Conservation (phyloP, 2,888 invertebrate species). For the Cetonia aurata region DNA sequence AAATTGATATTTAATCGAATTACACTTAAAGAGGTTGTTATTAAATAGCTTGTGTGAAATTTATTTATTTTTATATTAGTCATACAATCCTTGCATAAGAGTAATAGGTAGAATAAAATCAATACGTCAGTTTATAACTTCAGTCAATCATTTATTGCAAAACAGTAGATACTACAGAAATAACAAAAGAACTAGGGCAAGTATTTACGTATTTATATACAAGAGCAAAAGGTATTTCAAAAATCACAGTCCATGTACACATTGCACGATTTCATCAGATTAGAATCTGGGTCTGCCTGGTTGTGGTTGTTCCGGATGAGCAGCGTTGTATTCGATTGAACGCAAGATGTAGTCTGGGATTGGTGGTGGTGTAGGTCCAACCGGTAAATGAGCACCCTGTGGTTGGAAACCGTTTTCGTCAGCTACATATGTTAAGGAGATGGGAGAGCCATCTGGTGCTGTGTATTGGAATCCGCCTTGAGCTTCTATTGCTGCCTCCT, state of each 20-base stretch:
- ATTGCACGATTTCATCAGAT: not conserved
- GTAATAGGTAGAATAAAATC: not conserved
- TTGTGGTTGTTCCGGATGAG: conserved; percentile 66
- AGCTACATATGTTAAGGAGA: conserved; percentile 73
- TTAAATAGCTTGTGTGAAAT: too few relatives aligned
- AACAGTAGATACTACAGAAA: conserved; percentile 16
- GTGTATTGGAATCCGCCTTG: conserved; percentile 71
- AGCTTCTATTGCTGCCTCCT: conserved; percentile 66
- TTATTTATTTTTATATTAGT: too few relatives aligned
- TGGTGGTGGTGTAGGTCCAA: conserved; percentile 69
- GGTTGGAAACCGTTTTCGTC: conserved; percentile 80
- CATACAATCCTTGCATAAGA: too few relatives aligned
- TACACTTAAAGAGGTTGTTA: too few relatives aligned
- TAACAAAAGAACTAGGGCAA: conserved; percentile 20
- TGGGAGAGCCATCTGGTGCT: conserved; percentile 74
- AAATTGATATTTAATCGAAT: too few relatives aligned
- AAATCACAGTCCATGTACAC: conserved; percentile 33
- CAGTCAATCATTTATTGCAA: conserved; percentile 28
- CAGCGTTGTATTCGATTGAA: conserved; percentile 75
- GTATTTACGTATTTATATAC: conserved; percentile 5
- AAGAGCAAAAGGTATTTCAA: conserved; percentile 13
- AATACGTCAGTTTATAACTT: not conserved
- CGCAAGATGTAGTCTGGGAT: conserved; percentile 78
- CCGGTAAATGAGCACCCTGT: conserved; percentile 66
- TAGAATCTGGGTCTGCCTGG: conserved; percentile 28